Evolutionary conservation across 1,140 invertebrate genomes (phyloP).

Genomic region (Parapsyche elsis): DNA sequence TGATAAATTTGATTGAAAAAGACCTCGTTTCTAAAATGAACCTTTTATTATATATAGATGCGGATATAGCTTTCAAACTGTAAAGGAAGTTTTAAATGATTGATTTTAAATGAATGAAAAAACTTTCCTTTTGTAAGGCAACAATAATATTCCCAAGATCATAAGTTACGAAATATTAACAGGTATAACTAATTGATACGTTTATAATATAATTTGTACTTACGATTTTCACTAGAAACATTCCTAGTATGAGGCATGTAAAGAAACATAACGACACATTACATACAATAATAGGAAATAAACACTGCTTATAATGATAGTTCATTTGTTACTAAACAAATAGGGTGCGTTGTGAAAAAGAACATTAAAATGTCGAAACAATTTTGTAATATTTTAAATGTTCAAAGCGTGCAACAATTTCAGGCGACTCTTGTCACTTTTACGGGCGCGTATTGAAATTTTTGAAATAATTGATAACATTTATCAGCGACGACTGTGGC

Average conservation of each 20-base stretch:
- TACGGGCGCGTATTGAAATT: background rate
- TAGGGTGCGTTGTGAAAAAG: background rate
- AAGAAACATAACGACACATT: conserved; percentile 3
- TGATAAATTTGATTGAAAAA: no score
- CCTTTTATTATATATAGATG: no score
- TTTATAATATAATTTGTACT: no score
- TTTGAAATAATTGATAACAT: conserved; percentile 1
- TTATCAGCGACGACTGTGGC: background rate
- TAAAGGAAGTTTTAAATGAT: no score
- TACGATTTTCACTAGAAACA: background rate
- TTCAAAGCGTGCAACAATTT: background rate
- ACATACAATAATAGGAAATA: background rate
- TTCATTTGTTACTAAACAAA: background rate
- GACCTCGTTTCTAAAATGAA: no score
- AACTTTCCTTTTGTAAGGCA: no score
- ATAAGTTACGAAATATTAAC: no score
- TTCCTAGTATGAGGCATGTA: background rate
- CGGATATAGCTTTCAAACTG: no score
- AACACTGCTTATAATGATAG: no score
- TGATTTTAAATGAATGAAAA: no score
- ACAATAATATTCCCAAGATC: no score
- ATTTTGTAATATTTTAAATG: background rate
- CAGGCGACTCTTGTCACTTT: background rate
- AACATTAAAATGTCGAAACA: background rate
- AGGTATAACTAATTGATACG: no score